A percentile compares a stretch with the other conserved stretches of the same genome.
phyloP scores from a whole-genome alignment of 2,888 invertebrate species.

The Limnephilus auricula region DNA sequence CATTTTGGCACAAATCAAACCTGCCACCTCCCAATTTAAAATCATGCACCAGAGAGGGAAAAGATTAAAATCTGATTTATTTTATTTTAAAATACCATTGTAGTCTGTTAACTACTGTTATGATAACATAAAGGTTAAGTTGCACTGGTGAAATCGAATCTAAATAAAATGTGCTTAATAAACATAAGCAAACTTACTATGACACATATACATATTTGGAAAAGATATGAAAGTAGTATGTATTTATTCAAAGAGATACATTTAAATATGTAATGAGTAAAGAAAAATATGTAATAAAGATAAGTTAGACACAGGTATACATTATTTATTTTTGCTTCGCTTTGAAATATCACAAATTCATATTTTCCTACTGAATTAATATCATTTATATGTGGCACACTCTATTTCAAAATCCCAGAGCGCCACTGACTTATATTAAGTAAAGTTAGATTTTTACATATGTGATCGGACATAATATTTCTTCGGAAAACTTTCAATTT shows the following conservation, averaged over 20 bases:
- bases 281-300: background rate
- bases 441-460: background rate
- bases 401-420: background rate
- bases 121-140: background rate
- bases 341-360: background rate
- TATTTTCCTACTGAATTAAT: background rate
- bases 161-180: conserved; percentile 18
- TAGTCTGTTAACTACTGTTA: background rate
- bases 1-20: background rate
- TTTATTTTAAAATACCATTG: background rate
- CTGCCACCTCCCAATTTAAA: background rate
- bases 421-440: background rate
- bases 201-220: conserved; percentile 12
- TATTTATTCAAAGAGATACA: background rate
- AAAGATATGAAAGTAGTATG: background rate
- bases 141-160: conserved; percentile 24
- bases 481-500: background rate
- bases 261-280: background rate
- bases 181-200: conserved; percentile 25
- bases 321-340: background rate
- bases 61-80: background rate
- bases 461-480: background rate
- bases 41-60: background rate
- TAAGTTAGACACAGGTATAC: background rate
- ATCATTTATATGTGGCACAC: background rate